These are phyloP conservation scores for Helicorthomorpha holstii DNA, from an alignment of 1,140 invertebrate genomes.

Conservation along the genomic window DNA sequence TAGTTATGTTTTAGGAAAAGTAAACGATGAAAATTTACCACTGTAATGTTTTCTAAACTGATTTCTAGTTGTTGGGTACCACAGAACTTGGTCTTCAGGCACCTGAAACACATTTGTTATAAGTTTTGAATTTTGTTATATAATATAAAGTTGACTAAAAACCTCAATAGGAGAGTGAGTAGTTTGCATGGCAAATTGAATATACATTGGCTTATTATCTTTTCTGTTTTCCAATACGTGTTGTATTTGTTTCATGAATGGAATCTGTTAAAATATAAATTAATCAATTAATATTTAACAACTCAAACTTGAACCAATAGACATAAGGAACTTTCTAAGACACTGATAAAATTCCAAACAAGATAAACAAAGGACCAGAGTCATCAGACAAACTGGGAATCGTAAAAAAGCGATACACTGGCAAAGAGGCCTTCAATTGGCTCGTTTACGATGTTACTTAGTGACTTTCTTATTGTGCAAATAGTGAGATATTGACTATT, in stretches of 20 bases:
- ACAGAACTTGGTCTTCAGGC: neutral
- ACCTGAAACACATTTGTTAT: neutral
- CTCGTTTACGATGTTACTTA: too few species aligned
- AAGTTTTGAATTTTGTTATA: neutral
- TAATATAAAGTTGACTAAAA: neutral
- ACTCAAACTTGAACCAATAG: too few species aligned
- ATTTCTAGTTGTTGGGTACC: neutral
- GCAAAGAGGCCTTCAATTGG: too few species aligned
- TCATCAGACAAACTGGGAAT: too few species aligned
- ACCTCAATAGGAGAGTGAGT: constrained; percentile 48
- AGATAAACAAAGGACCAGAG: too few species aligned
- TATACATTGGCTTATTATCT: constrained; percentile 47
- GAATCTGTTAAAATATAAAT: too few species aligned
- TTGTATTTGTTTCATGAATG: too few species aligned
- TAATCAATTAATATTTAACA: too few species aligned
- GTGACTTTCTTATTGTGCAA: constrained; percentile 48
- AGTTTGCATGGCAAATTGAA: constrained; percentile 67
- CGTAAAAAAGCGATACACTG: too few species aligned
- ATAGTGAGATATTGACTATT: constrained; percentile 4
- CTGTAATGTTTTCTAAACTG: neutral
- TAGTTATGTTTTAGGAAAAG: neutral
- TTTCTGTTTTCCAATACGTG: constrained; percentile 49
- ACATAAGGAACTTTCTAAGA: too few species aligned
- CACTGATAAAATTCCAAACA: too few species aligned
- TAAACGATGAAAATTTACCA: constrained; percentile 1